Evolutionary conservation across 1,140 invertebrate genomes (phyloP), one percentile per base, ranked within the genome.

Genomic region (Drosophila athabasca): DNA sequence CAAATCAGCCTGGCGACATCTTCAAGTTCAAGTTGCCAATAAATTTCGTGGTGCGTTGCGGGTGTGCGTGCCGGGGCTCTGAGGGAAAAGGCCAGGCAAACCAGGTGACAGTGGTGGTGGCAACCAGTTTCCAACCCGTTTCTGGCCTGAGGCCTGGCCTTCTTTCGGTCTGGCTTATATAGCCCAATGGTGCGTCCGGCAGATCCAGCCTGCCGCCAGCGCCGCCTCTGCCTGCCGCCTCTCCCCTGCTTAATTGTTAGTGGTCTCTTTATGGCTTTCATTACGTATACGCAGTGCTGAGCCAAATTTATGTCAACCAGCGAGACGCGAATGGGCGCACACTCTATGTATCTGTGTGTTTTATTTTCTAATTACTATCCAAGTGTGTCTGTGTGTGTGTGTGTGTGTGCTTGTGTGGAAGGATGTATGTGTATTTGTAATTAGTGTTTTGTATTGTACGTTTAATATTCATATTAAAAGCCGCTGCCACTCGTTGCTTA

Each of bases 1-100:
- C 74, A 87, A 85, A 85, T 85, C 45, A 80, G 43, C 26, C 41
- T 74, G 69, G 66, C 62, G 62, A 71, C 74, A 87, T 62, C 62
- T 82, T 87, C 82, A 85, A 85, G 83, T 85, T 85, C 82, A 87
- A 87, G 79, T 62, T 62, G 78, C 54, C 69, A 52, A 85, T 85
- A 59, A 87, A 87, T 87, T 82, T 74, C 51, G 46, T 73, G 72
- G 46, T 53, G 9, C 31, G 48, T 58, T 66, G 55, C 69, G 61
- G 71, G 79, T 72, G 73, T 72, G 55, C 52, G 45, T 43, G 41
- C 41, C 35, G 31, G 43, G 19, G 44, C 45, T 39, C 39, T 73
- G 59, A 45, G 43, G 22, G 15, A 76, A 76, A 85, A 73, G 71
- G 62, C 70, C 66, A 71, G 65, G 65, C 65, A 76, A 70, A 73